phyloP scores from a whole-genome alignment of 2,797 vertebrate genomes.

The Etheostoma nigrum region DNA sequence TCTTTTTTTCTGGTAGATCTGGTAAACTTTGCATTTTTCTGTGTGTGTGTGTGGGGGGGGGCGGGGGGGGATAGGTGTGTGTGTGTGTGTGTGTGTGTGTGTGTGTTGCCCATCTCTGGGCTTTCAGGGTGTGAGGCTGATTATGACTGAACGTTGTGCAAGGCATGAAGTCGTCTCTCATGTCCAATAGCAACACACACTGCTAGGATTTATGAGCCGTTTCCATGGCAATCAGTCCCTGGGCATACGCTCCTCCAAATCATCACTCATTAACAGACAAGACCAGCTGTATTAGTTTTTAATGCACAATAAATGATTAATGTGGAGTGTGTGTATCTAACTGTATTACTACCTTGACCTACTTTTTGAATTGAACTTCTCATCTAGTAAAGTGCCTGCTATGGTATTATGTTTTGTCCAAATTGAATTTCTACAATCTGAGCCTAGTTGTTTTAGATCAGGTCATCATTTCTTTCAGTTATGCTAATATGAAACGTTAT shows the following conservation, averaged over 20 bases:
- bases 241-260: conserved; percentile 41
- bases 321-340: not conserved
- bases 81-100: not conserved
- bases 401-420: not conserved
- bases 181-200: conserved; percentile 60
- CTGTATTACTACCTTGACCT: not conserved
- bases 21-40: too few species aligned
- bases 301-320: conserved; percentile 54
- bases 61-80: not conserved
- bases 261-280: conserved; percentile 57
- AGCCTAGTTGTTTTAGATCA: not conserved
- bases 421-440: not conserved
- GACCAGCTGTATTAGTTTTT: conserved; percentile 56
- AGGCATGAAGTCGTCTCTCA: conserved; percentile 32
- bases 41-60: not conserved
- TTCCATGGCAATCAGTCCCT: conserved; percentile 60
- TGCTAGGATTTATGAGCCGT: conserved; percentile 62
- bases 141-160: conserved; percentile 50
- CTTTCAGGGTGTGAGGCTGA: conserved; percentile 30
- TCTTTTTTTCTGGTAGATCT: conserved; percentile 24
- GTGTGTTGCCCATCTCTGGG: conserved; percentile 21
- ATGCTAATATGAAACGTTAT: not conserved
- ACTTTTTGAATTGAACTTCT: conserved; percentile 8
- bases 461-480: not conserved
- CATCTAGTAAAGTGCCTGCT: not conserved